Conservation (phyloP, 2,797 vertebrate genomes). For the Enteromius anoplus region DNA sequence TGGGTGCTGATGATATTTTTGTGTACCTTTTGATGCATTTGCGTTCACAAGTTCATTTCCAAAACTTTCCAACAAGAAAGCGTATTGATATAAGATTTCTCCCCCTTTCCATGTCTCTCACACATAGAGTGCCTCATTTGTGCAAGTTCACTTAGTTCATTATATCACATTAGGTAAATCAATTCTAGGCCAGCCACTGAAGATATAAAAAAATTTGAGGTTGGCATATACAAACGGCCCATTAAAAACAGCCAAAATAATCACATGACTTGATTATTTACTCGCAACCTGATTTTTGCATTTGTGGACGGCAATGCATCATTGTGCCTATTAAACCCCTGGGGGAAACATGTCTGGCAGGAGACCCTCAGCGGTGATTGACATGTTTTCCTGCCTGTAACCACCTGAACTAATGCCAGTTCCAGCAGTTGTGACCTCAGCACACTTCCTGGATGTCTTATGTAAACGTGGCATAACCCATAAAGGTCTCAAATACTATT, state of each 20-base stretch:
- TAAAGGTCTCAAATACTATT: constrained; percentile 38
- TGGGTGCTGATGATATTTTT: constrained; percentile 29
- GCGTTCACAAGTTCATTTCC: constrained; percentile 1
- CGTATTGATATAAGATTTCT: constrained; percentile 25
- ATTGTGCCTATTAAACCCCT: constrained; percentile 5
- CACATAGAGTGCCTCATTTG: constrained; percentile 4
- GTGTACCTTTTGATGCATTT: constrained; percentile 1
- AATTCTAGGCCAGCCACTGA: constrained; percentile 30
- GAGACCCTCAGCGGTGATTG: constrained; percentile 41
- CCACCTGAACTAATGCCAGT: constrained; percentile 41
- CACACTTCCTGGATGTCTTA: constrained; percentile 46
- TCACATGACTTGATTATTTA: constrained; percentile 35
- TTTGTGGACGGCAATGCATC: constrained; percentile 19
- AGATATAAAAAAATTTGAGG: constrained; percentile 29
- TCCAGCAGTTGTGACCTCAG: constrained; percentile 41
- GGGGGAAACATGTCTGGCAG: constrained; percentile 23
- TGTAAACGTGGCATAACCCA: constrained; percentile 24
- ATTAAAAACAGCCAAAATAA: constrained; percentile 30
- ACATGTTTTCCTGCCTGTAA: constrained; percentile 54
- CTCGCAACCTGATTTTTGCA: constrained; percentile 23
- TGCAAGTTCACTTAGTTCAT: constrained; percentile 24
- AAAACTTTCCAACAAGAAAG: constrained; percentile 18
- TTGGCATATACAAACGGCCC: constrained; percentile 15
- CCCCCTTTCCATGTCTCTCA: not conserved
- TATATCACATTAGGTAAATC: constrained; percentile 25